A percentile compares a stretch with the other conserved stretches of the same genome.
phyloP scores from a whole-genome alignment of 2,888 invertebrate genomes.

The Scotopteryx bipunctaria region DNA sequence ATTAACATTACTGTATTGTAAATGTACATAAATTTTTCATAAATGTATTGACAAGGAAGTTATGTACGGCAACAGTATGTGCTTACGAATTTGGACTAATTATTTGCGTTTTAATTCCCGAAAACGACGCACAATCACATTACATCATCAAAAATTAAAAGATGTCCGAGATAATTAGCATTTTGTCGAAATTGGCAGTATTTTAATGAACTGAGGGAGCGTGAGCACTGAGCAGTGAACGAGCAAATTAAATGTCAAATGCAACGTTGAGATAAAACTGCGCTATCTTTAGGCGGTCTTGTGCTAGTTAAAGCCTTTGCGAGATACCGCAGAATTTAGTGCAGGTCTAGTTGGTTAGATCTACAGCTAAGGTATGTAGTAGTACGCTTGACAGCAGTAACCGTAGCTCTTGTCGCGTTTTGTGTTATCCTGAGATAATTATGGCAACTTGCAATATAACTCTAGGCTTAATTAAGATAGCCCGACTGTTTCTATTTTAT shows the following conservation, averaged over 20 bases:
- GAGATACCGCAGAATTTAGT: constrained; percentile 3
- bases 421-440: no score
- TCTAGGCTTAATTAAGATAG: no score
- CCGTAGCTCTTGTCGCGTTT: no score
- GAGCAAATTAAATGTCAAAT: constrained; percentile 20
- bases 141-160: neutral
- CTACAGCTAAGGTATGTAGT: no score
- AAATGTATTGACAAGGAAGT: no score
- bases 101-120: neutral
- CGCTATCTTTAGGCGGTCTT: constrained; percentile 5
- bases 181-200: neutral
- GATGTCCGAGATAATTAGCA: neutral
- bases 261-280: constrained; percentile 11
- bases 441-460: no score
- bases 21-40: no score
- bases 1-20: no score
- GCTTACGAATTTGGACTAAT: neutral
- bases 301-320: constrained; percentile 2
- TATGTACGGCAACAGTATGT: no score
- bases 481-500: no score
- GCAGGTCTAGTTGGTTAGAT: neutral
- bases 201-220: constrained; percentile 1
- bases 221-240: neutral
- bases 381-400: no score
- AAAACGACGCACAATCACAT: neutral